These are phyloP conservation scores for Scaptomyza reducta DNA, from an alignment of 2,888 invertebrate species.

Conservation along the genomic window DNA sequence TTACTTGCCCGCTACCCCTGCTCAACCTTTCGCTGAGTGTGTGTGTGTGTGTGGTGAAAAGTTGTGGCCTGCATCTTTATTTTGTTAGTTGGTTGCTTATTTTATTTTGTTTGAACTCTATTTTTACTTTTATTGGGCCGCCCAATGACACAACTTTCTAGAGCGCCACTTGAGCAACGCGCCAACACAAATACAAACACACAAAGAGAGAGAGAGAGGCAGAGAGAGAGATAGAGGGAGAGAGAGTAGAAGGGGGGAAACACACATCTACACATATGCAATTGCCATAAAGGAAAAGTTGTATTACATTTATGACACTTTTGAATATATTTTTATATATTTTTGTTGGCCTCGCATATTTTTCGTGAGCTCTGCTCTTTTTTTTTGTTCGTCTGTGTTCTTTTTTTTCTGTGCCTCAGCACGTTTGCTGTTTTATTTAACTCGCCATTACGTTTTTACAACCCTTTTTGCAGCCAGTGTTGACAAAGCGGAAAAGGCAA, in stretches of 20 bases:
- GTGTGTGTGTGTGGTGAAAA: slow-evolving; percentile 31
- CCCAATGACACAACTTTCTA: slow-evolving; percentile 58
- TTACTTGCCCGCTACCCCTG: slow-evolving; percentile 28
- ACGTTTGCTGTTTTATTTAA: slow-evolving; percentile 79
- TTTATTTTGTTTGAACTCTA: slow-evolving; percentile 66
- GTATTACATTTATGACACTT: slow-evolving; percentile 78
- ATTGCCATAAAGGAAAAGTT: slow-evolving; percentile 72
- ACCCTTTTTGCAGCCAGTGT: slow-evolving; percentile 69
- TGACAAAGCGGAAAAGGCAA: slow-evolving; percentile 77
- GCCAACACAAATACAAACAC: slow-evolving; percentile 47
- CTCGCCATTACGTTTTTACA: slow-evolving; percentile 79
- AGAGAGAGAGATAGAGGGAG: no score
- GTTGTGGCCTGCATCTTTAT: slow-evolving; percentile 57
- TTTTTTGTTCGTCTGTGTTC: not conserved
- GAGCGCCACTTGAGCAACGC: slow-evolving; percentile 65
- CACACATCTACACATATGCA: slow-evolving; percentile 19
- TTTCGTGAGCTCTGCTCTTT: slow-evolving; percentile 38
- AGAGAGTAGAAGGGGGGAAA: no score
- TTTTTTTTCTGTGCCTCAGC: slow-evolving; percentile 27
- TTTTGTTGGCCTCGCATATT: slow-evolving; percentile 63
- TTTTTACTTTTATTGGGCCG: slow-evolving; percentile 75
- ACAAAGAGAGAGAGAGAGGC: slow-evolving; percentile 2
- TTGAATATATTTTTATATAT: slow-evolving; percentile 59
- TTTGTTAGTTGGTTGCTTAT: slow-evolving; percentile 42
- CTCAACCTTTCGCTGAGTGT: not conserved